These are phyloP conservation scores for Catharus bicknelli DNA, from an alignment of 2,113 vertebrate species.

Conservation along the genomic window DNA sequence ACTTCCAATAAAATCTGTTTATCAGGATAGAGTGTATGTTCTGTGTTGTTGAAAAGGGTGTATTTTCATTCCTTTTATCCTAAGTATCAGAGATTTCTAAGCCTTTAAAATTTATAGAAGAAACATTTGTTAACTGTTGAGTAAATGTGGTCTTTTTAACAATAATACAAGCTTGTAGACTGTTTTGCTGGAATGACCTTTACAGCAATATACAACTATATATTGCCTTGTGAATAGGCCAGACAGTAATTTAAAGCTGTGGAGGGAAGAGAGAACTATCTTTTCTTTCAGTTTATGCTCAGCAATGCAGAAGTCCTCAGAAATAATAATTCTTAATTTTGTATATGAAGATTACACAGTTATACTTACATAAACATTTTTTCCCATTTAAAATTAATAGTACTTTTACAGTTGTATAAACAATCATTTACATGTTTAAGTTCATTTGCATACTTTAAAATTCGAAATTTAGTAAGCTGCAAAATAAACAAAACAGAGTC, in stretches of 20 bases:
- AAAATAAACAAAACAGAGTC: not conserved
- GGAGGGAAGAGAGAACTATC: not conserved
- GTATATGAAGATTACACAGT: not conserved
- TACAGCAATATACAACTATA: not conserved
- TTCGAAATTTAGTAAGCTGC: not conserved
- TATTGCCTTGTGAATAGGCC: not conserved
- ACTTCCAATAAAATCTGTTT: not conserved
- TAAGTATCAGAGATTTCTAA: not conserved
- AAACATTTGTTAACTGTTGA: not conserved
- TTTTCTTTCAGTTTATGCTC: not conserved
- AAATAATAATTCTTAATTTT: not conserved
- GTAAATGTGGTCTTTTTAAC: not conserved
- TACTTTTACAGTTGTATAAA: not conserved
- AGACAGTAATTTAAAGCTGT: not conserved
- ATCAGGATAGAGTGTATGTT: not conserved
- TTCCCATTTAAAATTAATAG: not conserved
- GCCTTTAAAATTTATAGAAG: not conserved
- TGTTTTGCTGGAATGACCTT: not conserved
- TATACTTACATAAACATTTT: not conserved
- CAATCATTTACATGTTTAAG: not conserved
- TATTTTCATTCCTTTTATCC: not conserved
- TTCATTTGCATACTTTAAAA: not conserved
- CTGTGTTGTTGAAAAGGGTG: not conserved
- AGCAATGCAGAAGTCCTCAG: not conserved
- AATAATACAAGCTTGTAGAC: not conserved